A percentile compares a stretch with the other conserved stretches of the same genome.
These are phyloP conservation scores for Heterodera carotae DNA, from an alignment of 1,140 invertebrate species.

Conservation along the genomic window DNA sequence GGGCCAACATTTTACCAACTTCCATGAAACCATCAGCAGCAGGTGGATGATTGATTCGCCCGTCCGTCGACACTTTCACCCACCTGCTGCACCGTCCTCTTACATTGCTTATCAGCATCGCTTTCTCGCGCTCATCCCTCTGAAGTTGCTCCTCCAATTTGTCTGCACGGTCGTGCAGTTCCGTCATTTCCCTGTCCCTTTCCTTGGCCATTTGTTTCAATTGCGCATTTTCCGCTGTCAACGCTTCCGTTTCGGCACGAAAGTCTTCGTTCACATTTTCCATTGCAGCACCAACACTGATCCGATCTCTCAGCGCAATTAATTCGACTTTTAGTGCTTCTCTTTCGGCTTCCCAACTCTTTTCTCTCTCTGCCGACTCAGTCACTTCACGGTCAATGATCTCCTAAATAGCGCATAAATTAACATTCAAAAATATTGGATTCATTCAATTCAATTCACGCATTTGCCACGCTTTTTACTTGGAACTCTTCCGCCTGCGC, in stretches of 20 bases:
- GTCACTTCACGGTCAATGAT: conserved; percentile 56
- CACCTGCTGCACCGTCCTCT: neutral
- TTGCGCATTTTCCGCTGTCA: conserved; percentile 59
- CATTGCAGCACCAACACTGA: conserved; percentile 50
- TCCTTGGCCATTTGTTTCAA: conserved; percentile 55
- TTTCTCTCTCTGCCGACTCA: conserved; percentile 58
- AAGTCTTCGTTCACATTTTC: conserved; percentile 58
- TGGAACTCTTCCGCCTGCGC: conserved; percentile 62
- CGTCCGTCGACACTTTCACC: too few relatives aligned
- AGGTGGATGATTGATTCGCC: too few relatives aligned
- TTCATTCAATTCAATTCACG: too few relatives aligned
- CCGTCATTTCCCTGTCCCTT: conserved; percentile 57
- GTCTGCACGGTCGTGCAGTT: conserved; percentile 54
- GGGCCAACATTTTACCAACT: too few relatives aligned
- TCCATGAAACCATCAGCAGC: too few relatives aligned
- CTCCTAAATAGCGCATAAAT: conserved; percentile 26
- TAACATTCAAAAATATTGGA: too few relatives aligned
- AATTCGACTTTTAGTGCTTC: conserved; percentile 55
- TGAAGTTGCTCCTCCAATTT: conserved; percentile 34
- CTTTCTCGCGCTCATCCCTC: conserved; percentile 38
- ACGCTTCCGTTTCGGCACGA: conserved; percentile 61
- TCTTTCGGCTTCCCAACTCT: conserved; percentile 60
- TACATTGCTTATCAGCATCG: conserved; percentile 37
- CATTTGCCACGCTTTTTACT: neutral
- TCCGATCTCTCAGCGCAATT: conserved; percentile 52